Evolutionary conservation across 2,888 invertebrate genomes (phyloP), one percentile per base, ranked within the genome.

Genomic region (Pammene aurita): DNA sequence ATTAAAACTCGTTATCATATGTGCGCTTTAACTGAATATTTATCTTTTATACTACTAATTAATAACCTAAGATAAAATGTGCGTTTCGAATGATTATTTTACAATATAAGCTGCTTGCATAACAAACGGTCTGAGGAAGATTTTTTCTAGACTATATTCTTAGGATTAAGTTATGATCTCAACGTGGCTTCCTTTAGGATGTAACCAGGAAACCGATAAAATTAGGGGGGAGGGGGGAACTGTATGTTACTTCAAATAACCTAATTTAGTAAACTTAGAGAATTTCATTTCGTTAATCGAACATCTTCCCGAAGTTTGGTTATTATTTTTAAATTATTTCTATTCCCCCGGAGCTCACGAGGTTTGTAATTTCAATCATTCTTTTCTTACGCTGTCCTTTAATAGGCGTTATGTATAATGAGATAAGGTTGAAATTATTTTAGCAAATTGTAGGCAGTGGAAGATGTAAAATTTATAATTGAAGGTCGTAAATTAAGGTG

Each of bases 401-500:
- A 60, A 58, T 13, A 14, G 35, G 46, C 57, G 18, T 50, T 52
- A 64, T 34, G 16, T 14, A 9, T 16, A 13, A 13, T 26, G 5
- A 1, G n/a, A 44, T 44, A 72, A 18, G 64, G 67, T 72, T 67
- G 42, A 61, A 54, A 48, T 58, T 69, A 9, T 58, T 18, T 50
- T 52, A 42, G 44, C 38, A 44, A n/a, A 54, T 48, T 9, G 52
- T 35, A 42, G 65, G 66, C 73, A 73, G 73, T 58, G 72, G 79
- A 78, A 80, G 84, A 87, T 88, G 86, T 86, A 81, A 88, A 90
- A 86, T 92, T 92, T 90, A 91, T 93, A 93, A 93, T 93, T 93
- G 92, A 87, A 87, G 86, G 87, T 84, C 90, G 92, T 93, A 93
- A 93, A 93, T 93, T 93, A 92, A 93, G 89, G 92, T 93, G 93